Conservation (phyloP, 2,888 invertebrate genomes). For the Allygus modestus region DNA sequence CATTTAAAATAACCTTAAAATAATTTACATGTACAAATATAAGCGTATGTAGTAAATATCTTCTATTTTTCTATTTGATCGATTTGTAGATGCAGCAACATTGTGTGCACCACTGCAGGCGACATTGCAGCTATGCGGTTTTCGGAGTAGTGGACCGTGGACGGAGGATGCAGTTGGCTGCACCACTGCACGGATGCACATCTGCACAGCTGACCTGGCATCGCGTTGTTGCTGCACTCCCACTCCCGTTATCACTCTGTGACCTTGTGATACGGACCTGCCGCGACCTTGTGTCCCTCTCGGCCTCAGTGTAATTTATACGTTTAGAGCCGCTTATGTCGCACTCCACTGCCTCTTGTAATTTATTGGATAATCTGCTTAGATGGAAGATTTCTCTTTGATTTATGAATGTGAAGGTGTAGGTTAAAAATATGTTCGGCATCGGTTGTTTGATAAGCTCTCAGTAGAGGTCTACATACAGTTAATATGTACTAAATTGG, state of each 20-base stretch:
- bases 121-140: too few species aligned
- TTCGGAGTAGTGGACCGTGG: too few species aligned
- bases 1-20: too few species aligned
- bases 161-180: not conserved
- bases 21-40: too few species aligned
- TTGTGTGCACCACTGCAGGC: too few species aligned
- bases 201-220: not conserved
- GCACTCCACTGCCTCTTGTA: not conserved
- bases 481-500: too few species aligned
- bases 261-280: slow-evolving; percentile 29
- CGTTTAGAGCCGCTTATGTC: not conserved
- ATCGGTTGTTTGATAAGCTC: too few species aligned
- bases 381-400: not conserved
- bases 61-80: too few species aligned
- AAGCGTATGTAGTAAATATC: too few species aligned
- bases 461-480: too few species aligned
- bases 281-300: not conserved
- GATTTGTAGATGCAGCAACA: too few species aligned
- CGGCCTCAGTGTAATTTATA: not conserved
- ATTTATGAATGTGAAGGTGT: not conserved
- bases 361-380: not conserved
- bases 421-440: too few species aligned
- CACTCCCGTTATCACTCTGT: slow-evolving; percentile 19
- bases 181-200: not conserved
- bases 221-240: not conserved